A percentile compares a stretch with the other conserved stretches of the same genome.
Evolutionary conservation across 2,888 invertebrate species (phyloP).

Genomic region (Nipponacmea schrenckii): DNA sequence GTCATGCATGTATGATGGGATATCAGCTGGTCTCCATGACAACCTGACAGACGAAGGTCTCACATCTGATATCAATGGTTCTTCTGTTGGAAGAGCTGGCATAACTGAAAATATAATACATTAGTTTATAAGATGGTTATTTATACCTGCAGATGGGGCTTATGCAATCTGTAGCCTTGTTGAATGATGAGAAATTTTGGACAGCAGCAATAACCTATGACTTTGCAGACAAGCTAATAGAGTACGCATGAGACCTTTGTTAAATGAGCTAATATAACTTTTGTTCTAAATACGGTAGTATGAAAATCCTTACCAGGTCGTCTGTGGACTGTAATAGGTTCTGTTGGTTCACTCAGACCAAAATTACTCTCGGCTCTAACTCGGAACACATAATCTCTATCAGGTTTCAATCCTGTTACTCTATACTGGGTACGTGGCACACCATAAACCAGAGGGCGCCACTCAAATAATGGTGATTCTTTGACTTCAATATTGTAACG

Average conservation of each 20-base stretch:
- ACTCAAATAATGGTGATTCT: constrained; percentile 72
- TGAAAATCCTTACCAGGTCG: constrained; percentile 44
- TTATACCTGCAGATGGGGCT: too few species aligned
- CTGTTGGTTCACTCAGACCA: constrained; percentile 96
- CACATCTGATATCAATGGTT: constrained; percentile 54
- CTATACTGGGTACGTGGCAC: constrained; percentile 53
- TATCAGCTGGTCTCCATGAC: constrained; percentile 55
- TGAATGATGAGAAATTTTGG: too few species aligned
- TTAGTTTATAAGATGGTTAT: too few species aligned
- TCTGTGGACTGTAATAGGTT: constrained; percentile 74
- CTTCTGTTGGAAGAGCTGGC: constrained; percentile 47
- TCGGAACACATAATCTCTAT: constrained; percentile 94
- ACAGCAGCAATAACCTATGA: too few species aligned
- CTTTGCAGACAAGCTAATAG: too few species aligned
- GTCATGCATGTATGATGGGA: constrained; percentile 45
- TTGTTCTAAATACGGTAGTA: background rate
- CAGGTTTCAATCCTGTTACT: constrained; percentile 77
- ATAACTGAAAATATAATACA: constrained; percentile 40
- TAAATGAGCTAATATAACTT: too few species aligned
- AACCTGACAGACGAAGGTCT: constrained; percentile 49
- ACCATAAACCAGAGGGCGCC: constrained; percentile 75
- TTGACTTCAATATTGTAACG: constrained; percentile 68
- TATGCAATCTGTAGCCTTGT: too few species aligned
- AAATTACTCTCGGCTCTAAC: constrained; percentile 96
- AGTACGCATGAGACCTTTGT: too few species aligned